A percentile compares a stretch with the other conserved stretches of the same genome.
Evolutionary conservation across 2,888 invertebrate genomes (phyloP).

Genomic region (Hypolimnas misippus): DNA sequence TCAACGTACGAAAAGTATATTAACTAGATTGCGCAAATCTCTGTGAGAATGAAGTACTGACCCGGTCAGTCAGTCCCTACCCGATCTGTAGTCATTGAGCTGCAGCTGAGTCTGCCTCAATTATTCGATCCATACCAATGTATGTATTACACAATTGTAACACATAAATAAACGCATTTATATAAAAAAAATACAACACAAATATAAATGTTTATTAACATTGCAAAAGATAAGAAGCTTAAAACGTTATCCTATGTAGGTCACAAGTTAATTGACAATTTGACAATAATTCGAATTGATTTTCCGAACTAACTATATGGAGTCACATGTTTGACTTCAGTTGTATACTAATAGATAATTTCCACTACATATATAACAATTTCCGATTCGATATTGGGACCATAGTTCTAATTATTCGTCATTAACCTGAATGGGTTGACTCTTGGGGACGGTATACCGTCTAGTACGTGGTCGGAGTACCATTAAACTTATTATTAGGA

Average conservation of each 20-base stretch:
- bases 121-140: too few relatives aligned
- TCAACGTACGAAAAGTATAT: too few relatives aligned
- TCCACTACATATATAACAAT: conserved; percentile 2
- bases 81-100: too few relatives aligned
- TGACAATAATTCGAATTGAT: neutral
- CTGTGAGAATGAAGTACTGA: too few relatives aligned
- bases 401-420: conserved; percentile 5
- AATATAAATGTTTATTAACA: too few relatives aligned
- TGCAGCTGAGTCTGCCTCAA: too few relatives aligned
- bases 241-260: too few relatives aligned
- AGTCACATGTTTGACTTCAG: neutral
- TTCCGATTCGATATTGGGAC: conserved; percentile 2
- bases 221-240: neutral
- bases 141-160: too few relatives aligned
- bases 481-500: conserved; percentile 18
- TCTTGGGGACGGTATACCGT: conserved; percentile 6
- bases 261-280: neutral
- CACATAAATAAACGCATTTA: too few relatives aligned
- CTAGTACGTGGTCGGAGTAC: neutral
- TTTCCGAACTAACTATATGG: neutral
- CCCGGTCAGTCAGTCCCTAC: too few relatives aligned
- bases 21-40: too few relatives aligned
- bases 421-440: conserved; percentile 14
- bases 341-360: conserved; percentile 5
- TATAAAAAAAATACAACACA: too few relatives aligned